Base-by-base conservation (phyloP, 2,113 vertebrate genomes). In the Nicator chloris region DNA sequence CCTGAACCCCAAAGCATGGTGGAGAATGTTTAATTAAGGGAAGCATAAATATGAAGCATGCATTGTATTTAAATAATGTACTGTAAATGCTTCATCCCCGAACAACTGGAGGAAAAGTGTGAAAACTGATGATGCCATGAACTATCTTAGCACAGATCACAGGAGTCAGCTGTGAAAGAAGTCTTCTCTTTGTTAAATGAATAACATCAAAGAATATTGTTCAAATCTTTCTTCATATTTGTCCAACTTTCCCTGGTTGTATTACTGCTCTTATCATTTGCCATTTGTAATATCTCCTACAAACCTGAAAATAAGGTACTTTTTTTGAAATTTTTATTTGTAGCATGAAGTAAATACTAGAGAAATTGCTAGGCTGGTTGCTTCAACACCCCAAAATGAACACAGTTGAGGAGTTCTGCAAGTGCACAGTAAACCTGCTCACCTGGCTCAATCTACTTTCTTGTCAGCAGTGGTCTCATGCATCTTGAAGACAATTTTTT, bases 21-120 rank as follows among this genome's bases (percentile, higher is more conserved):
- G 0, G 4, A 90, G 92, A 93, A 91, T 68, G 19, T 35, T 94
- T 95, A 90, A 94, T 97, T 96, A 95, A 66, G 75, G 68, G 78
- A 82, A 96, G 47, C 75, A 92, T 64, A 76, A 95, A 68, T 78
- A 94, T 1, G 14, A 91, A 95, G 33, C 69, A 44, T 2, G 20
- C 14, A 27, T 47, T 82, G 49, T 81, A 39, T 93, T 94, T 79
- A 95, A 95, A 96, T 78, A 88, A 78, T 37, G 35, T 42, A 44
- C 65, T 70, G 31, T 44, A 86, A 77, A 86, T 40, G 60, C 72
- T 73, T 83, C 50, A 31, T 40, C 39, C 24, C 27, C 1, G 26
- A 91, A 93, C n/a, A 81, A 60, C 28, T 47, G 15, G 31, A 78
- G 44, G 54, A 56, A 56, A 86, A 82, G n/a, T 33, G 22, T 71